Evolutionary conservation across 2,113 vertebrate species (phyloP).

Genomic region (Mionectes macconnelli): DNA sequence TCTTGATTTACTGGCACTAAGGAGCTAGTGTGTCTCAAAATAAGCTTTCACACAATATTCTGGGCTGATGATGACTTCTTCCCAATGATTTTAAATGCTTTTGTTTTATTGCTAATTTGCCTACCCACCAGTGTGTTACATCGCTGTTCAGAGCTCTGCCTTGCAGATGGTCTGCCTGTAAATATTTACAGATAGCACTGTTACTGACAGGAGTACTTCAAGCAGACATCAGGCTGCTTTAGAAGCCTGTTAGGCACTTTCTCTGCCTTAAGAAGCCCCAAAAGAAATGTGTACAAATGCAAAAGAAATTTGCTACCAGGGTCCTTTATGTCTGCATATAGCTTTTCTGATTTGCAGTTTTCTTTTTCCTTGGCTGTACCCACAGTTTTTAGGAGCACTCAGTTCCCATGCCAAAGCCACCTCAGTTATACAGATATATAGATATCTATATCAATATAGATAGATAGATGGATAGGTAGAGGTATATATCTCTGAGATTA

Average conservation of each 20-base stretch:
- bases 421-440: not conserved
- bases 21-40: not conserved
- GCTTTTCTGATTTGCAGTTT: not conserved
- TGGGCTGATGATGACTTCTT: not conserved
- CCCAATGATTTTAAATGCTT: not conserved
- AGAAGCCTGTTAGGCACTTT: not conserved
- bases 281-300: not conserved
- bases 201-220: not conserved
- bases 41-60: not conserved
- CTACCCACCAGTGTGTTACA: rapidly evolving
- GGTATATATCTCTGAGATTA: too few relatives aligned
- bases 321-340: not conserved
- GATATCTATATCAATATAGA: too few relatives aligned
- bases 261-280: not conserved
- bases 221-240: not conserved
- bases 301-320: not conserved
- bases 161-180: not conserved
- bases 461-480: too few relatives aligned
- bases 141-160: not conserved
- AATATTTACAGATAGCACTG: not conserved
- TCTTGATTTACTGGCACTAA: not conserved
- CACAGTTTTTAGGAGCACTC: not conserved
- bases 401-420: not conserved
- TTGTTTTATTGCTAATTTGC: not conserved
- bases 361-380: not conserved